Percentiles rank a stretch among this genome's conserved stretches.
Evolutionary conservation across 1,140 invertebrate genomes (phyloP).

Genomic region (Drosophila varians): DNA sequence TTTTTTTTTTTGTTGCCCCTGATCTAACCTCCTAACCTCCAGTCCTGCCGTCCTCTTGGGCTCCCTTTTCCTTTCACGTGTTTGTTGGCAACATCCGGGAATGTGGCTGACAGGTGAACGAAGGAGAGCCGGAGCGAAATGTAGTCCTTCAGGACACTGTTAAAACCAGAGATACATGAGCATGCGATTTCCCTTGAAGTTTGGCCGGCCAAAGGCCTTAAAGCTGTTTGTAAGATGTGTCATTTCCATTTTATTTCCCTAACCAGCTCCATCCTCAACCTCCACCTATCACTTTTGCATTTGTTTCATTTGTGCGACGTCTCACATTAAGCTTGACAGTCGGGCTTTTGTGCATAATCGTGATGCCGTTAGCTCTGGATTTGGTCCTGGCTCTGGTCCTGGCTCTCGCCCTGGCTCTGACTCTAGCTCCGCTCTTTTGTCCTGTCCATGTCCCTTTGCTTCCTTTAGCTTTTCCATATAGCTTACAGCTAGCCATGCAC

Average conservation of each 20-base stretch:
- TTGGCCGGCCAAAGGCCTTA: slow-evolving; percentile 20
- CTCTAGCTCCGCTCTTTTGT: neutral
- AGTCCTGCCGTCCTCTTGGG: neutral
- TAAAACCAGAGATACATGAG: slow-evolving; percentile 21
- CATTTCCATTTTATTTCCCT: slow-evolving; percentile 37
- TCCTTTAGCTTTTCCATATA: slow-evolving; percentile 5
- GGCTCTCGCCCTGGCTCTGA: slow-evolving; percentile 6
- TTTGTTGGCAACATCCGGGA: neutral
- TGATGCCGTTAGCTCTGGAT: slow-evolving; percentile 68
- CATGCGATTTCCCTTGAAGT: slow-evolving; percentile 15
- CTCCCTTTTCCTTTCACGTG: neutral
- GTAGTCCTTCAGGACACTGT: slow-evolving; percentile 1
- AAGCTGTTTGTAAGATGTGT: slow-evolving; percentile 40
- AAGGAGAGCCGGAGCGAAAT: neutral
- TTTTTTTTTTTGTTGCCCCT: slow-evolving; percentile 2
- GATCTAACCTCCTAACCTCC: neutral
- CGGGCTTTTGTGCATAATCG: slow-evolving; percentile 75
- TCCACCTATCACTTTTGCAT: slow-evolving; percentile 50
- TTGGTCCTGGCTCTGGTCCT: slow-evolving; percentile 24
- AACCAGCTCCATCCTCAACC: neutral
- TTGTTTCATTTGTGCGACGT: slow-evolving; percentile 73
- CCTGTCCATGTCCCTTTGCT: slow-evolving; percentile 4
- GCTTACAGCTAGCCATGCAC: neutral
- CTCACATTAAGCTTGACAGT: slow-evolving; percentile 76
- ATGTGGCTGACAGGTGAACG: neutral